Evolutionary conservation across 2,888 invertebrate genomes (phyloP), one percentile per base, ranked within the genome.

Genomic region (Drosophila crucigera): DNA sequence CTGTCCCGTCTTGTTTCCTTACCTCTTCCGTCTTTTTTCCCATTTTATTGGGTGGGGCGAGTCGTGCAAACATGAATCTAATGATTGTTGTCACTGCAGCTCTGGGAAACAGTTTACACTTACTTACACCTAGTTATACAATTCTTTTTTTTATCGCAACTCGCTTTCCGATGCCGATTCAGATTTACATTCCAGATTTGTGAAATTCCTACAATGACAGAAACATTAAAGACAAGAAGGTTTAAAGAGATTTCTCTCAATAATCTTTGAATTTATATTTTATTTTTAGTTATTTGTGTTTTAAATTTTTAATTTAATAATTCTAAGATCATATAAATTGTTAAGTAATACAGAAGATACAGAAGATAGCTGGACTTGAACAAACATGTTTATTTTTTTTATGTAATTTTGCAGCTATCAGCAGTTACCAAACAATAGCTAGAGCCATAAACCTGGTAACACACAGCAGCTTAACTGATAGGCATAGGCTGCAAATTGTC

Each of bases 41-140:
- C 43, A 30, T 37, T 69, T 31, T 4, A 54, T 22, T 69, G 65
- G 81, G 81, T 72, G 78, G 62, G 58, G 58, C 66, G 33, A 28
- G 74, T 65, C 61, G 56, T 59, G 65, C 50, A 56, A 59, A 43
- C 67, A 58, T 50, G 39, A 58, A 33, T 61, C 73, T 77, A 81
- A 81, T 73, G 78, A 78, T 49, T 78, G 54, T 81, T 78, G 78
- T 73, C 78, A 62, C 77, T 28, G 35, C 37, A 70, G 33, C 61
- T 64, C 50, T 80, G 80, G 63, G 63, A 78, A 80, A 50, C 11
- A 37, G 41, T 52, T 68, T 37, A 30, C 11, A 37, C n/a, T 55
- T 73, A 54, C 64, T 68, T 54, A 58, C 80, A 76, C 76, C 43
- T 58, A 33, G 39, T 43, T 35, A 28, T 31, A 59, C 39, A 41